Conservation (phyloP, 1,140 invertebrate species). For the Popillia japonica region DNA sequence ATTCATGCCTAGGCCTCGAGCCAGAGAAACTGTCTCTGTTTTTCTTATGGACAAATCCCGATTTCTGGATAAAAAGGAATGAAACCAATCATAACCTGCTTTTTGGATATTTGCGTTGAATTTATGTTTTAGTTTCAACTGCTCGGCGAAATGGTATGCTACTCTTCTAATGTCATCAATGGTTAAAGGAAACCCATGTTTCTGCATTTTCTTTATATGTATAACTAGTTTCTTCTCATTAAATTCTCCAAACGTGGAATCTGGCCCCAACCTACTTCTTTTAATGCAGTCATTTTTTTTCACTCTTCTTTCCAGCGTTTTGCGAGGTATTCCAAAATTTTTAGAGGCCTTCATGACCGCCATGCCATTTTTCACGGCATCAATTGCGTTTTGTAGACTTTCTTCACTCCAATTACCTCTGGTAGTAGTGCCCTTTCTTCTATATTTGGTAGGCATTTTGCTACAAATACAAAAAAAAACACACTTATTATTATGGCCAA, state of each 20-base stretch:
- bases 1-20: not conserved
- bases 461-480: too few species aligned
- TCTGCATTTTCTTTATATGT: not conserved
- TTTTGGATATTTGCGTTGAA: conserved; percentile 46
- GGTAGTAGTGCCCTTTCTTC: not conserved
- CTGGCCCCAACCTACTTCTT: not conserved
- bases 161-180: not conserved
- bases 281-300: not conserved
- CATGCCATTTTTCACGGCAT: not conserved
- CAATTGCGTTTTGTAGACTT: not conserved
- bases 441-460: not conserved
- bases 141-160: not conserved
- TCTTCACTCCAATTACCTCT: not conserved
- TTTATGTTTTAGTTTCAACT: conserved; percentile 37
- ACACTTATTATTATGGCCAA: too few species aligned
- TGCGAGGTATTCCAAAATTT: not conserved
- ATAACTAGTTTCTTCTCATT: not conserved
- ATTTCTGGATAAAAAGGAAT: conserved; percentile 40
- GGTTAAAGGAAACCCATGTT: not conserved
- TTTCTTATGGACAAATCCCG: conserved; percentile 45
- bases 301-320: not conserved
- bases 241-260: not conserved
- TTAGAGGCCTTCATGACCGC: not conserved
- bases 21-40: conserved; percentile 23
- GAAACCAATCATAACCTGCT: conserved; percentile 46